Percentiles rank a stretch among this genome's conserved stretches.
These are phyloP conservation scores for Phalacrocorax pelagicus DNA, from an alignment of 2,113 vertebrate species.

Conservation along the genomic window DNA sequence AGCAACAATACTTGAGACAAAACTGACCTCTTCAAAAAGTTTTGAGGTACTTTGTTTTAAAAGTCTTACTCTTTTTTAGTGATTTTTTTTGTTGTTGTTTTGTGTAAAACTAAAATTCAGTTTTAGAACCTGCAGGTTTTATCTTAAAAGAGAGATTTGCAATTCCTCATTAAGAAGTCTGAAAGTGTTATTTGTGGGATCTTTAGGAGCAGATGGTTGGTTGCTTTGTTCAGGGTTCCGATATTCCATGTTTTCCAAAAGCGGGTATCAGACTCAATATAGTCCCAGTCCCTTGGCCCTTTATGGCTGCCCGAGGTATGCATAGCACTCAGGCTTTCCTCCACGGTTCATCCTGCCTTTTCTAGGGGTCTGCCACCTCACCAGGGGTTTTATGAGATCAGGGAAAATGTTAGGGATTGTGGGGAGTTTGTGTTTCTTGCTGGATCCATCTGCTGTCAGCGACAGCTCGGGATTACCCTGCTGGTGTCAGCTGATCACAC, in stretches of 20 bases:
- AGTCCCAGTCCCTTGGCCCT: no score
- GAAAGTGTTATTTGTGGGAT: neutral
- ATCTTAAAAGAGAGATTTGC: neutral
- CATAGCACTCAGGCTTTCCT: neutral
- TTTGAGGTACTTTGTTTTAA: neutral
- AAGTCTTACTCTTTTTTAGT: neutral
- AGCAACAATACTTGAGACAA: neutral
- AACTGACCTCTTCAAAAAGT: neutral
- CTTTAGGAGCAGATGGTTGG: neutral
- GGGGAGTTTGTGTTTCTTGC: neutral
- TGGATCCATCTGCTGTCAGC: accelerated
- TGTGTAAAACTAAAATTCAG: neutral
- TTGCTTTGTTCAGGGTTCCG: neutral
- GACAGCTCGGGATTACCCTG: accelerated
- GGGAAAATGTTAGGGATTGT: neutral
- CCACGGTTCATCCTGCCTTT: neutral
- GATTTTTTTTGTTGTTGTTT: neutral
- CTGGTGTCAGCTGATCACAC: neutral
- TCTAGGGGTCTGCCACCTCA: neutral
- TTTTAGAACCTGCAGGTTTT: neutral
- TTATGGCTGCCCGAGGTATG: neutral
- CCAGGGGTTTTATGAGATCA: neutral
- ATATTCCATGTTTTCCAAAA: neutral
- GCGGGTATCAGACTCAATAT: neutral
- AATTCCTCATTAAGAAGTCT: neutral